Evolutionary conservation across 2,113 vertebrate species (phyloP).

Genomic region (Anoura caudifer): DNA sequence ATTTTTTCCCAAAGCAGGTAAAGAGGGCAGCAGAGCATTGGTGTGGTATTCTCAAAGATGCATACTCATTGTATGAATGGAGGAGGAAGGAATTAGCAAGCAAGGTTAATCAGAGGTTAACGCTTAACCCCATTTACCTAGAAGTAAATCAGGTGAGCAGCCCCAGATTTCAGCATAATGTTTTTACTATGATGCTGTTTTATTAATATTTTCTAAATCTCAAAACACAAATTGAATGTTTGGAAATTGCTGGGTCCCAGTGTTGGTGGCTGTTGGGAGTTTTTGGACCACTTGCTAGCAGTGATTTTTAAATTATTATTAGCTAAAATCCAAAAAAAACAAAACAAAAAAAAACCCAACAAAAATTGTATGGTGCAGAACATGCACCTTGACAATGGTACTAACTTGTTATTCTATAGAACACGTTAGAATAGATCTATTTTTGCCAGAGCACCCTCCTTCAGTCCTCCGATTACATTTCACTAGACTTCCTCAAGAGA

Average conservation of each 20-base stretch:
- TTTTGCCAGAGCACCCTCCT: conserved; percentile 83
- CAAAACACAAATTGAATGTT: conserved; percentile 75
- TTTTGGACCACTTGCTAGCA: conserved; percentile 82
- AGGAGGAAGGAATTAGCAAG: conserved; percentile 63
- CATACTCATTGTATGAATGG: conserved; percentile 50
- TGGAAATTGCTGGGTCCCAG: conserved; percentile 76
- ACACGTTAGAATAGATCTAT: conserved; percentile 84
- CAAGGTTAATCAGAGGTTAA: conserved; percentile 60
- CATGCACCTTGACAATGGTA: conserved; percentile 86
- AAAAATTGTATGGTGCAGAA: conserved; percentile 83
- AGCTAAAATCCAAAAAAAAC: conserved; percentile 82
- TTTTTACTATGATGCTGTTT: conserved; percentile 81
- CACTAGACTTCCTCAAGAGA: conserved; percentile 86
- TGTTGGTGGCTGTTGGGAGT: conserved; percentile 79
- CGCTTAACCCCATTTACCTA: conserved; percentile 75
- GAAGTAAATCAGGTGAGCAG: conserved; percentile 65
- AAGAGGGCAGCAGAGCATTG: conserved; percentile 64
- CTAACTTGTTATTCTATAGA: conserved; percentile 82
- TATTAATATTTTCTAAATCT: conserved; percentile 84
- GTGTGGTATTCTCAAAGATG: conserved; percentile 68
- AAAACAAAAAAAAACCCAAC: conserved; percentile 31
- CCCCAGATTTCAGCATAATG: conserved; percentile 71
- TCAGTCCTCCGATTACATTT: conserved; percentile 82
- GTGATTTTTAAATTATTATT: conserved; percentile 78
- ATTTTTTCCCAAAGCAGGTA: conserved; percentile 54